A percentile compares a stretch with the other conserved stretches of the same genome.
These are phyloP conservation scores for Eleginops maclovinus DNA, from an alignment of 2,113 vertebrate species.

Conservation along the genomic window DNA sequence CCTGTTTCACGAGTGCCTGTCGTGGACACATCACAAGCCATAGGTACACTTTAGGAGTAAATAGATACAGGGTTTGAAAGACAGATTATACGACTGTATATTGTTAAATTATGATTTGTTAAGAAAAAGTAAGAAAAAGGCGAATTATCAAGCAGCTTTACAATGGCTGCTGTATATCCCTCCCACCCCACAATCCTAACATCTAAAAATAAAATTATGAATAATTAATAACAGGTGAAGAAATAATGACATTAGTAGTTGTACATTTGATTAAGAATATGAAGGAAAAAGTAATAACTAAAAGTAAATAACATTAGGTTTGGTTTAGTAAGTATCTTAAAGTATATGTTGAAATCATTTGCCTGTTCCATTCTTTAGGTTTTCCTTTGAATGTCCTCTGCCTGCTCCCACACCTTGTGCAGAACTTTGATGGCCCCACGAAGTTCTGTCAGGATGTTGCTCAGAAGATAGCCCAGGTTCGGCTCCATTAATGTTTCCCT, in stretches of 20 bases:
- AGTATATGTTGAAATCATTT: background rate
- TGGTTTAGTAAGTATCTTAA: too few relatives aligned
- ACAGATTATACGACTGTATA: background rate
- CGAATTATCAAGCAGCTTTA: background rate
- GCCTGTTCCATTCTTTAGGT: constrained; percentile 78
- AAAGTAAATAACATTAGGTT: too few relatives aligned
- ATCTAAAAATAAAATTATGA: too few relatives aligned
- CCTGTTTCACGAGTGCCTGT: constrained; percentile 93
- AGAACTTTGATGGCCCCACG: constrained; percentile 93
- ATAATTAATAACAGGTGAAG: too few relatives aligned
- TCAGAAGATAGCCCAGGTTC: constrained; percentile 95
- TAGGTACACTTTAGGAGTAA: constrained; percentile 85
- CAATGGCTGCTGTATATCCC: too few relatives aligned
- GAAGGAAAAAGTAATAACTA: too few relatives aligned
- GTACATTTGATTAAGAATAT: too few relatives aligned
- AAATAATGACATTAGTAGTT: too few relatives aligned
- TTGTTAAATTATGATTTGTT: background rate
- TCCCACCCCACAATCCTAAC: too few relatives aligned
- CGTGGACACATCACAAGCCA: constrained; percentile 95
- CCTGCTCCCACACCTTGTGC: constrained; percentile 95
- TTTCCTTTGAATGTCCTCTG: constrained; percentile 98
- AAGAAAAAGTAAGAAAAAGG: too few relatives aligned
- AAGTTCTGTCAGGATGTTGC: constrained; percentile 96
- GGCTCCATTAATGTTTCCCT: background rate
- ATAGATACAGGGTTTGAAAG: background rate